A percentile compares a stretch with the other conserved stretches of the same genome.
Evolutionary conservation across 2,888 invertebrate genomes (phyloP).

Genomic region (Sycophila texana): DNA sequence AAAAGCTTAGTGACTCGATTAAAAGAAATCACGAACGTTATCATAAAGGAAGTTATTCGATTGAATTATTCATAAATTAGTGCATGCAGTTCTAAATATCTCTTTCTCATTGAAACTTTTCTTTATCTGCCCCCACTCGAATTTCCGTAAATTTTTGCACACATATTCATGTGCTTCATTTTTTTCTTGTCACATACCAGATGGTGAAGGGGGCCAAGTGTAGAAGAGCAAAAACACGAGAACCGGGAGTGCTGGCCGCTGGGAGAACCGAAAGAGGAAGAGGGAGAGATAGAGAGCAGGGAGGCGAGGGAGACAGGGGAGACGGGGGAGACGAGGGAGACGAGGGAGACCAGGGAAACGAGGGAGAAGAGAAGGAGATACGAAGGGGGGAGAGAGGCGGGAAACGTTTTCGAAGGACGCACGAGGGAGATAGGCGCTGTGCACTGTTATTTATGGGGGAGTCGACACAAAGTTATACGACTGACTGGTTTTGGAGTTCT

Average conservation of each 20-base stretch:
- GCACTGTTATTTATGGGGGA: constrained; percentile 54
- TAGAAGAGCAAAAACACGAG: constrained; percentile 23
- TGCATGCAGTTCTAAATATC: too few relatives aligned
- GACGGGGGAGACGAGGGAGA: neutral
- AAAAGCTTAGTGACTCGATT: too few relatives aligned
- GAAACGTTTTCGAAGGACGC: constrained; percentile 65
- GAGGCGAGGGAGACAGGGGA: neutral
- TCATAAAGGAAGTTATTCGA: too few relatives aligned
- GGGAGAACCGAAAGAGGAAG: neutral
- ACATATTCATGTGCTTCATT: neutral
- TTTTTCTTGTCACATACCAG: constrained; percentile 25
- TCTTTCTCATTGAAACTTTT: too few relatives aligned
- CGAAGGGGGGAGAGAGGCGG: constrained; percentile 45
- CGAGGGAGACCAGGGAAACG: constrained; percentile 7
- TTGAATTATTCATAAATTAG: too few relatives aligned
- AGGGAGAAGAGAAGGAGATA: neutral
- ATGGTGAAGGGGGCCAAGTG: constrained; percentile 40
- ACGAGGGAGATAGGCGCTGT: constrained; percentile 53
- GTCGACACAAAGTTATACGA: constrained; percentile 12
- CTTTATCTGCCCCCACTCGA: too few relatives aligned
- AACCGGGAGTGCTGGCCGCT: neutral
- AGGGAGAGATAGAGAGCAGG: neutral
- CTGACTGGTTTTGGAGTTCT: neutral
- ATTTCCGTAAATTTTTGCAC: too few relatives aligned
- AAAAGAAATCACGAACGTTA: too few relatives aligned